Conservation (phyloP, 2,888 invertebrate species). For the Chaetogeoica ovagalla region DNA sequence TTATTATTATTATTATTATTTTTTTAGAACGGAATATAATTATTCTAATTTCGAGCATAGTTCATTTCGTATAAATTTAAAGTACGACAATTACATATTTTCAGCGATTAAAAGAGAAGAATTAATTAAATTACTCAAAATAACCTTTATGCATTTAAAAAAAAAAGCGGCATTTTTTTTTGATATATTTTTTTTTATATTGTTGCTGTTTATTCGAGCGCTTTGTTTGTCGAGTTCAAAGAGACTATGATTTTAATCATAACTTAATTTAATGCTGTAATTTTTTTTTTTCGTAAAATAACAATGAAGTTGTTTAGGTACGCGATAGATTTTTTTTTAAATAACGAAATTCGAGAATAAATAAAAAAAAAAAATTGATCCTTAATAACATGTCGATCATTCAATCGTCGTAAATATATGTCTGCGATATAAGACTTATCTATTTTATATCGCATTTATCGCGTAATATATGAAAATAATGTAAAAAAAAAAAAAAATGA, state of each 20-base stretch:
- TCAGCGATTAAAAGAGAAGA: background rate
- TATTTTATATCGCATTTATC: too few species aligned
- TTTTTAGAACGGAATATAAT: too few species aligned
- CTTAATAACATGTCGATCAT: too few species aligned
- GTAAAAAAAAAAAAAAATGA: too few species aligned
- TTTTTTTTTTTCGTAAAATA: background rate
- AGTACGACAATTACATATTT: background rate
- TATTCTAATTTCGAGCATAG: too few species aligned
- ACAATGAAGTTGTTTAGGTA: background rate
- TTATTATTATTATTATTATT: too few species aligned
- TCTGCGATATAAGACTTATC: too few species aligned
- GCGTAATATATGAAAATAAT: too few species aligned
- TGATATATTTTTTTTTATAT: background rate
- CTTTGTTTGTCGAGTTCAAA: slow-evolving; percentile 13
- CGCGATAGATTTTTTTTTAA: background rate
- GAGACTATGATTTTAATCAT: background rate
- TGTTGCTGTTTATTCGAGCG: background rate
- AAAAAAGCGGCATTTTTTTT: background rate
- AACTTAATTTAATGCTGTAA: background rate
- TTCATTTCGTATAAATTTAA: background rate
- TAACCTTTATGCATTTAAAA: background rate
- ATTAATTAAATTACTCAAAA: slow-evolving; percentile 36
- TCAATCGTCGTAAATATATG: too few species aligned
- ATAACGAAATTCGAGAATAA: too few species aligned
- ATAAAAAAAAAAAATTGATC: too few species aligned